These are phyloP conservation scores for Drosophila neocordata DNA, from an alignment of 1,140 invertebrate species.

Conservation along the genomic window DNA sequence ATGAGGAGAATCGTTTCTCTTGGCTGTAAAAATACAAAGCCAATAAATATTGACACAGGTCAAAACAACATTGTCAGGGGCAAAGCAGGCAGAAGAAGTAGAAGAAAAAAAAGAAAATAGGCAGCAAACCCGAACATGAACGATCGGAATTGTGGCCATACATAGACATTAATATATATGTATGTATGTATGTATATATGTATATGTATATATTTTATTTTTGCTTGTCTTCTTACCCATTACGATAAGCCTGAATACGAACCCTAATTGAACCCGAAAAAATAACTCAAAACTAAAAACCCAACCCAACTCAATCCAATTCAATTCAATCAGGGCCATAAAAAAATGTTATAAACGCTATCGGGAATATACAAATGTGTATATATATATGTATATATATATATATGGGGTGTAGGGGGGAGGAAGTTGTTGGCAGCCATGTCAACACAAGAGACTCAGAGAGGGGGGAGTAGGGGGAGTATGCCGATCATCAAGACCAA, in stretches of 20 bases:
- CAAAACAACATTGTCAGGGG: constrained; percentile 30
- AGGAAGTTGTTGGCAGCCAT: constrained; percentile 24
- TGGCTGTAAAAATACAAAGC: constrained; percentile 63
- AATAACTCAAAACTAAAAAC: constrained; percentile 23
- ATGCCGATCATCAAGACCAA: constrained; percentile 46
- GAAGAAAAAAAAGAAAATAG: constrained; percentile 5
- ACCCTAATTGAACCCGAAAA: constrained; percentile 52
- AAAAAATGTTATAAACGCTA: constrained; percentile 32
- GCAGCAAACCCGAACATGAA: constrained; percentile 25
- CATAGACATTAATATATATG: neutral
- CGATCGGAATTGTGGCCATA: constrained; percentile 53
- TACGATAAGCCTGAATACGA: constrained; percentile 61
- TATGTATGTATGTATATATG: neutral
- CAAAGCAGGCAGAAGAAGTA: constrained; percentile 9
- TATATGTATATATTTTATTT: constrained; percentile 11
- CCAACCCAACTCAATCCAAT: constrained; percentile 61
- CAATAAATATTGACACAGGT: constrained; percentile 76
- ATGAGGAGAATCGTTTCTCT: constrained; percentile 11
- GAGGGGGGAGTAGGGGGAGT: neutral
- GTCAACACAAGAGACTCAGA: neutral
- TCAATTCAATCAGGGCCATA: constrained; percentile 70
- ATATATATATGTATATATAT: too few species aligned
- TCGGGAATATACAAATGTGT: too few species aligned
- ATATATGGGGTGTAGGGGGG: constrained; percentile 29
- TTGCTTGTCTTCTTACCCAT: constrained; percentile 29